Conservation (phyloP, 2,797 vertebrate species). For the Decapterus maruadsi region DNA sequence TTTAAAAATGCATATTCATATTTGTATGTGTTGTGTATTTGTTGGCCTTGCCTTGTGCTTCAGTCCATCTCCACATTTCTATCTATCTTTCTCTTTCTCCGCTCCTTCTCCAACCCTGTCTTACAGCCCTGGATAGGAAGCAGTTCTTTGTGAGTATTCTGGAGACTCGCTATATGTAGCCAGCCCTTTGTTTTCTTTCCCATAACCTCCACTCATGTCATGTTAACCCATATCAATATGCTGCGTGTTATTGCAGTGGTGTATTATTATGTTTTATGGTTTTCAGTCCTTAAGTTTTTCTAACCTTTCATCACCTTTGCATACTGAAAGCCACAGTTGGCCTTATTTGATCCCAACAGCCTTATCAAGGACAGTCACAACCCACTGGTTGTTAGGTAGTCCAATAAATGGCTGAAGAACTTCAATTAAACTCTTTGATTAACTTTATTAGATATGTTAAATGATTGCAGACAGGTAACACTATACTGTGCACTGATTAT, state of each 20-base stretch:
- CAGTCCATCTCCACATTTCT: conserved; percentile 75
- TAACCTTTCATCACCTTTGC: conserved; percentile 36
- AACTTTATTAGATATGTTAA: not conserved
- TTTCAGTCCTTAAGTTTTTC: conserved; percentile 35
- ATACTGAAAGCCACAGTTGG: conserved; percentile 13
- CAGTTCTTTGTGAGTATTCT: conserved; percentile 85
- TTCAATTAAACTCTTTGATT: not conserved
- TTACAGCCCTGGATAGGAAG: conserved; percentile 80
- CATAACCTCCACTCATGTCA: conserved; percentile 52
- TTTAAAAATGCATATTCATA: conserved; percentile 56
- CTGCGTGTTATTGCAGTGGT: conserved; percentile 29
- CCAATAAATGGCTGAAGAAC: not conserved
- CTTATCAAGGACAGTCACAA: conserved; percentile 29
- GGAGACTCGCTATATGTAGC: conserved; percentile 38
- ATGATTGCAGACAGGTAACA: not conserved
- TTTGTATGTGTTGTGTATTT: conserved; percentile 58
- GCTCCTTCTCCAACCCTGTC: conserved; percentile 54
- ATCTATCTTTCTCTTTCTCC: conserved; percentile 61
- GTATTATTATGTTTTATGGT: conserved; percentile 22
- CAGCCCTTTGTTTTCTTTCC: conserved; percentile 43
- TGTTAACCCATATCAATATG: conserved; percentile 26
- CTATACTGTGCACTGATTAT: not conserved
- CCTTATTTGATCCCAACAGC: conserved; percentile 31
- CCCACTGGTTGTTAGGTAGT: not conserved
- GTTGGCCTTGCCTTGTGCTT: conserved; percentile 69